Evolutionary conservation across 2,888 invertebrate species (phyloP).

Genomic region (Steinernema scapterisci): DNA sequence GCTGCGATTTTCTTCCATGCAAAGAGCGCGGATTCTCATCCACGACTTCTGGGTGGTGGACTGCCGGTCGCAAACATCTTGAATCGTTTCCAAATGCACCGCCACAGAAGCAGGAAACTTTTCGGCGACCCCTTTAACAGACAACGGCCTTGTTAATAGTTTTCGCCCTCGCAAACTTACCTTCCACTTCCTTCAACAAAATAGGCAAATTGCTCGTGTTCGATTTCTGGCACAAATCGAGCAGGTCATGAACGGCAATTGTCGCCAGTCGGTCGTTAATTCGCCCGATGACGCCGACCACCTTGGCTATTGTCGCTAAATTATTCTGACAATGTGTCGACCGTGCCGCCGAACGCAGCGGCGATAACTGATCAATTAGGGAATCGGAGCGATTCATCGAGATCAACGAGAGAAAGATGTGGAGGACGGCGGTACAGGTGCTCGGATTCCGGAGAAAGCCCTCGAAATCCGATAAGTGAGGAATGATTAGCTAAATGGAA

Average conservation of each 20-base stretch:
- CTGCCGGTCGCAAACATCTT: conserved; percentile 36
- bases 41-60: conserved; percentile 36
- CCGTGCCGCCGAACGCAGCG: conserved; percentile 44
- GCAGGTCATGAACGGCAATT: conserved; percentile 52
- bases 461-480: conserved; percentile 81
- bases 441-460: conserved; percentile 76
- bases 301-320: conserved; percentile 64
- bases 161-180: conserved; percentile 36
- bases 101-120: conserved; percentile 41
- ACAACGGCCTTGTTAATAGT: too few relatives aligned
- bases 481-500: conserved; percentile 77
- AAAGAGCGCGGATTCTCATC: conserved; percentile 15
- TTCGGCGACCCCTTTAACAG: conserved; percentile 44
- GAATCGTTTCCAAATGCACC: conserved; percentile 42
- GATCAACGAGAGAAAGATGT: conserved; percentile 76
- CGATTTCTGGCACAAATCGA: conserved; percentile 43
- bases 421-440: conserved; percentile 75
- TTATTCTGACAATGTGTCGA: conserved; percentile 38
- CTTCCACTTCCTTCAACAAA: conserved; percentile 57
- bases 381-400: conserved; percentile 37
- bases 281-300: conserved; percentile 56
- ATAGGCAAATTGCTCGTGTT: conserved; percentile 46
- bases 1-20: conserved; percentile 25
- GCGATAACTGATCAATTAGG: conserved; percentile 43
- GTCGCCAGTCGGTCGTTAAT: conserved; percentile 48